Evolutionary conservation across 2,888 invertebrate genomes (phyloP), one percentile per base, ranked within the genome.

Genomic region (Leucophora obtusa): DNA sequence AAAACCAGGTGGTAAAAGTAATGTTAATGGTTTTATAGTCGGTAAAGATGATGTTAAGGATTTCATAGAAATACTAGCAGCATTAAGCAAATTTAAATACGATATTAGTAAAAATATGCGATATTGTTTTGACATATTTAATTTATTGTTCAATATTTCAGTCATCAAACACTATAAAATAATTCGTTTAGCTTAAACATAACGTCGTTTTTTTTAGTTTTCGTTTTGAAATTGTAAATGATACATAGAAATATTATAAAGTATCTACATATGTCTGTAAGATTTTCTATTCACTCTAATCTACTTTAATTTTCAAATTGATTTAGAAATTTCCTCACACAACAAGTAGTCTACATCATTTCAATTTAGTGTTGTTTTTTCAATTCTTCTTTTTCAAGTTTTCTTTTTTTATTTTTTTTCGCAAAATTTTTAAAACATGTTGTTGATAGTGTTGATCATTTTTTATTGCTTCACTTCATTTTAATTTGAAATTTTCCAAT

Each of bases 1-100:
- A 56, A 84, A 85, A 8, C 84, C 85, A 21, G 80, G 68, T 7
- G 83, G 84, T 17, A 84, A 24, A 15, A 81, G 65, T 58, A 79
- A 35, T 66, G 79, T 80, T 2, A 73, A 77, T 14, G 81, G 81
- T 18, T 74, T 77, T 6, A 60, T 66, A 2, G 81, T 77, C 24
- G 77, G 59, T 4, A 51, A 54, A n/a, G 71, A 24, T 47, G 17
- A 14, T 38, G 33, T 35, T 17, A 60, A 47, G 17, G 71, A 24
- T 47, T 28, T 54, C 21, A 66, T 11, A 2, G 65, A 38, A 56
- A 70, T 74, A 58, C 38, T 62, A 11, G 50, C 56, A 50, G 65
- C 70, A 56, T 65, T 60, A 33, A 74, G 28, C 21, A 70, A 33
- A 9, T 65, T 66, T 10, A 73, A 17, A 65, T 69, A 56, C 38